Conservation (phyloP, 2,888 invertebrate species). For the Diaphora mendica region DNA sequence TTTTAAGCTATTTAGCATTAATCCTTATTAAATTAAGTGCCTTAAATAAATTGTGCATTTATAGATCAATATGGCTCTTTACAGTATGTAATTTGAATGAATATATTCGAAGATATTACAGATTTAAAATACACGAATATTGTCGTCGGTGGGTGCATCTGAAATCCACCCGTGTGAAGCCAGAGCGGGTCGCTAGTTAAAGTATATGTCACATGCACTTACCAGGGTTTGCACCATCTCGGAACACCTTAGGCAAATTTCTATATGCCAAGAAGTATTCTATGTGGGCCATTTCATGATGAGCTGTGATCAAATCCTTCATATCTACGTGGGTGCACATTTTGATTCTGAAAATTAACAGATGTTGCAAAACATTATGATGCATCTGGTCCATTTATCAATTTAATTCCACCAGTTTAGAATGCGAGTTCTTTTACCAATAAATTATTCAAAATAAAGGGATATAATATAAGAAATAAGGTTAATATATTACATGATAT, state of each 20-base stretch:
- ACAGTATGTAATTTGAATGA: too few species aligned
- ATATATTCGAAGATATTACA: too few species aligned
- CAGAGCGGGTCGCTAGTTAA: too few species aligned
- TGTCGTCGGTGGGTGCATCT: too few species aligned
- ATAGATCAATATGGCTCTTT: too few species aligned
- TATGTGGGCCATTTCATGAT: constrained; percentile 97
- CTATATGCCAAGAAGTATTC: constrained; percentile 95
- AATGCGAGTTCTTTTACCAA: background rate
- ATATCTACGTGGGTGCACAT: constrained; percentile 95
- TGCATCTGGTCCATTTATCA: background rate
- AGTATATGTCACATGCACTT: constrained; percentile 47
- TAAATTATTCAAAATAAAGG: background rate
- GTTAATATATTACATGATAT: background rate
- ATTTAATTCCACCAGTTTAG: background rate
- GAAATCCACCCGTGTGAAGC: too few species aligned
- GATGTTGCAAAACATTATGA: too few species aligned
- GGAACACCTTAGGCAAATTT: constrained; percentile 93
- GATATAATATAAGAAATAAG: too few species aligned
- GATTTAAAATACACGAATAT: too few species aligned
- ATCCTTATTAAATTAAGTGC: too few species aligned
- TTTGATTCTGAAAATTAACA: constrained; percentile 89
- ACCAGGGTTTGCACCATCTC: constrained; percentile 98
- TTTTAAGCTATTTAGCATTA: too few species aligned
- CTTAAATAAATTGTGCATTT: too few species aligned
- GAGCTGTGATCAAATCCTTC: constrained; percentile 94